Evolutionary conservation across 2,113 vertebrate species (phyloP).

Genomic region (Spea bombifrons): DNA sequence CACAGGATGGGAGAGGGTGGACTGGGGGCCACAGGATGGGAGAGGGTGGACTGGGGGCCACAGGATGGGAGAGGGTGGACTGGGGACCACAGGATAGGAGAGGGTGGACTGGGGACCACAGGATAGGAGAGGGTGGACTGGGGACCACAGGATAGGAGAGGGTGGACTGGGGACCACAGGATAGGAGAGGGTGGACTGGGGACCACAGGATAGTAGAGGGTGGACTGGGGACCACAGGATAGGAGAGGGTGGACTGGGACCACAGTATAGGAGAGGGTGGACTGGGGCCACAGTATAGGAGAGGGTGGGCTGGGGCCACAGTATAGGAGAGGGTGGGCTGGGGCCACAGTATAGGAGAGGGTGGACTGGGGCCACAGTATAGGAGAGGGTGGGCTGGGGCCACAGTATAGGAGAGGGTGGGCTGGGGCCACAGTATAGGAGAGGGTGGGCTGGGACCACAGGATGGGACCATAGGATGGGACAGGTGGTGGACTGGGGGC

Average conservation of each 20-base stretch:
- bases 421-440: background rate
- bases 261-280: background rate
- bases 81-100: background rate
- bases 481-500: background rate
- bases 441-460: background rate
- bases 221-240: background rate
- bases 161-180: background rate
- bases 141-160: background rate
- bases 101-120: too few relatives aligned
- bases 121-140: too few relatives aligned
- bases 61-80: too few relatives aligned
- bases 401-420: background rate
- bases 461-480: background rate
- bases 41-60: background rate
- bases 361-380: too few relatives aligned
- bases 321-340: too few relatives aligned
- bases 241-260: background rate
- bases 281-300: constrained; percentile 19
- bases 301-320: background rate
- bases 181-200: constrained; percentile 13
- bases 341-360: too few relatives aligned
- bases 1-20: background rate
- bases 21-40: constrained; percentile 33
- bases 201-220: background rate
- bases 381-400: background rate